Evolutionary conservation across 2,888 invertebrate genomes (phyloP), one percentile per base, ranked within the genome.

Genomic region (Oxystoma pomonae): DNA sequence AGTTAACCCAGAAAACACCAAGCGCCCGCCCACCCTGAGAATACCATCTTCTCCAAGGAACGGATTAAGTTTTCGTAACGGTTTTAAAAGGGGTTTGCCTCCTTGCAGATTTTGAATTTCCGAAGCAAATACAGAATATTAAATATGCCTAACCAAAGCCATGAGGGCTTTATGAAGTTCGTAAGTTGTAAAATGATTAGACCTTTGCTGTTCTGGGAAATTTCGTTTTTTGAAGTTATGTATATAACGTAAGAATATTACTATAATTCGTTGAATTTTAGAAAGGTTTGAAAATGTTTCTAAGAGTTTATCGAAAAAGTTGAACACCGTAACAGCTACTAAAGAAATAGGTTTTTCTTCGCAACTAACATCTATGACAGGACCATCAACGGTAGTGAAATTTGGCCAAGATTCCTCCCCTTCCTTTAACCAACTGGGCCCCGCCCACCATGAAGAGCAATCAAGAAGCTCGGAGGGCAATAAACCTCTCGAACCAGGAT

Each of bases 21-120:
- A 7, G 9, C 53, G 59, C 16, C 59, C 59, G 51, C 59, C 59
- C 52, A 59, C 59, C 59, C 59, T 51, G 53, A 59, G 52, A n/a
- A 59, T 20, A 53, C 20, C 52, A 17, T 53, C 51, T 17, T 20
- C 52, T n/a, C 51, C 59, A 16, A 59, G 20, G 19, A 59, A 59
- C 3, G 59, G 52, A n/a, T 17, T 16, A 17, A 59, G 21, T 19
- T 59, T 59, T 12, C 59, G 7, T 7, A 59, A 20, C n/a, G n/a
- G n/a, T n/a, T n/a, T n/a, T n/a, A n/a, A n/a, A n/a, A n/a, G n/a
- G n/a, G n/a, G n/a, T n/a, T n/a, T n/a, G n/a, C n/a, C n/a, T n/a
- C n/a, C n/a, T n/a, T n/a, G n/a, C n/a, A n/a, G n/a, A n/a, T n/a
- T n/a, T n/a, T n/a, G n/a, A n/a, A n/a, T n/a, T n/a, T n/a, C n/a